Base-by-base conservation (phyloP, 2,113 vertebrate genomes). In the Perognathus longimembris region DNA sequence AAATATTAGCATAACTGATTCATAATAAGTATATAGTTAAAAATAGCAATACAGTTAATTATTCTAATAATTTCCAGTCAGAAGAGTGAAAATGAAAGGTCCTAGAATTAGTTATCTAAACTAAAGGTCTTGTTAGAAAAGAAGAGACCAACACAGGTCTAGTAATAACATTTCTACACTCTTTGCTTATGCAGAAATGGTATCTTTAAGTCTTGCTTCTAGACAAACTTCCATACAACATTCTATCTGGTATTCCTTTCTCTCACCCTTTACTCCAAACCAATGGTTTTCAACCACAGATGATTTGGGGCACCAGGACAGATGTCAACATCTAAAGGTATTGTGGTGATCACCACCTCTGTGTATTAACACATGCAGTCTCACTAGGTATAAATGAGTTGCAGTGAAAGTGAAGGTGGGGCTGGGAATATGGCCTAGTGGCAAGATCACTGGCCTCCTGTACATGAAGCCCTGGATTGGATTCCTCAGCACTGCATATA, bases 121-220 rank as follows among this genome's bases (percentile, higher is more conserved):
- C 38, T 67, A 69, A 82, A 95, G 36, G 22, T 77, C 45, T 88
- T 67, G 89, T 70, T 79, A 67, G 38, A 28, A 92, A 92, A 92
- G 36, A 1, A 84, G 22, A 86, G 70, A 88, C 26, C 30, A 84
- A 91, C 40, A 57, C 36, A 92, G 90, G 20, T 57, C 63, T 40
- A 57, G 30, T 57, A 70, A 21, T 36, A 34, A 79, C 75, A 96
- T 91, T 61, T 38, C 73, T 57, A 59, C 50, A 30, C 28, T 73
- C n/a, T 88, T 26, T 0, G 5, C 9, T 64, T 22, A 22, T 82
- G 38, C 86, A 74, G n/a, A 89, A 83, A 21, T 67, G 69, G 79
- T 45, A 89, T 26, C 28, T 34, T 94, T 85, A 69, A 70, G 22
- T 86, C 30, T 38, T 6, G 67, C 8, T 79, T 70, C 67, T 89